These are phyloP conservation scores for Ectropis crepuscularia DNA, from an alignment of 2,888 invertebrate species.

Conservation along the genomic window DNA sequence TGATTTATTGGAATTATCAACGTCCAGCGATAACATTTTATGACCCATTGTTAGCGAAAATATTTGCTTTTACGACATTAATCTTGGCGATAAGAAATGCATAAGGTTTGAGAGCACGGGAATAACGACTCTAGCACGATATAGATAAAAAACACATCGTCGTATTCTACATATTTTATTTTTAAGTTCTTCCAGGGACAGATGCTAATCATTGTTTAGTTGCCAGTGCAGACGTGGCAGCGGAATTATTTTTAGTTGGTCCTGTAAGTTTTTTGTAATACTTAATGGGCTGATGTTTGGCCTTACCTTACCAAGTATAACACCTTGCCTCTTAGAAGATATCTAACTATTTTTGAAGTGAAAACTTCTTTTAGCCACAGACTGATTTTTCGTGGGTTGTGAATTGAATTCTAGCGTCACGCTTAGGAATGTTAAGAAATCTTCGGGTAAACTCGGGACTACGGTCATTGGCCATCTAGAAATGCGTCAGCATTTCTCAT, in stretches of 20 bases:
- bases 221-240: neutral
- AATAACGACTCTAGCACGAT: neutral
- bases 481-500: too few relatives aligned
- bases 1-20: constrained; percentile 32
- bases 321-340: too few relatives aligned
- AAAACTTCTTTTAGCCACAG: too few relatives aligned
- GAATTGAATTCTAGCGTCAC: too few relatives aligned
- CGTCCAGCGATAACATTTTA: constrained; percentile 36
- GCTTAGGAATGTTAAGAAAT: too few relatives aligned
- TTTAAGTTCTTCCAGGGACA: neutral
- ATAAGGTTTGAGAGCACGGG: neutral
- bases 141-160: constrained; percentile 4
- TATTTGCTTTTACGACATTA: constrained; percentile 35
- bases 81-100: constrained; percentile 29
- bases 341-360: too few relatives aligned
- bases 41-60: constrained; percentile 37
- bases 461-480: too few relatives aligned
- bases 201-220: neutral
- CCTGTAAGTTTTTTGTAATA: neutral
- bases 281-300: too few relatives aligned
- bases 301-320: too few relatives aligned
- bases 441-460: too few relatives aligned
- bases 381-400: too few relatives aligned
- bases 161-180: neutral
- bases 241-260: neutral